Evolutionary conservation across 2,888 invertebrate genomes (phyloP), one percentile per base, ranked within the genome.

Genomic region (Brenthis daphne): DNA sequence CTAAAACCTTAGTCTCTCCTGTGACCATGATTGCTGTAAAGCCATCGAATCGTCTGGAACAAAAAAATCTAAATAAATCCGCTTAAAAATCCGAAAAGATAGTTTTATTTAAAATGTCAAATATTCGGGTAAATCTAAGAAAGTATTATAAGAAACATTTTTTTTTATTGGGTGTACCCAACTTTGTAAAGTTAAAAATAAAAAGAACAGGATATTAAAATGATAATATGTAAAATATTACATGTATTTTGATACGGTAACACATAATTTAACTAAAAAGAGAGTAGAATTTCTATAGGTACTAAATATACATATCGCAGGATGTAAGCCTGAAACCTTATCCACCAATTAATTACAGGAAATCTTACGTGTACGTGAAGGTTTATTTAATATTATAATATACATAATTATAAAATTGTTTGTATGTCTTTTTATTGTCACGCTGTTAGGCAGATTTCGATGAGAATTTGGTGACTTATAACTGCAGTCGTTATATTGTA

Each of bases 291-390:
- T 53, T 51, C 51, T 53, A 63, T 63, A 48, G 48, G 11, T 48
- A 58, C 20, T 20, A 58, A 58, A 48, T 58, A 58, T 58, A n/a
- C 14, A 63, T 51, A 51, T 20, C 14, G 16, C 53, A 63, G 54
- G 63, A 63, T 54, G 63, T 63, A 37, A 63, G 63, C 63, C 43
- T 63, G 63, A 54, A 63, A 63, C 63, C 63, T 63, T 63, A 63
- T 63, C 51, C 37, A 63, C 63, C 43, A 51, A 63, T 63, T 63
- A 63, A 63, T 63, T 54, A 63, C 43, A 54, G 63, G 53, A 63
- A 63, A 63, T 63, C 53, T 53, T 63, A 53, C 51, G 33, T 43
- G 37, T 53, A 14, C 20, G 16, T 53, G n/a, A 63, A 13, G 3
- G 37, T 16, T 43, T 63, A 63, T 11, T 43, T 43, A 43, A 43